Evolutionary conservation across 2,888 invertebrate species (phyloP), one percentile per base, ranked within the genome.

Genomic region (Drosophila prolongata): DNA sequence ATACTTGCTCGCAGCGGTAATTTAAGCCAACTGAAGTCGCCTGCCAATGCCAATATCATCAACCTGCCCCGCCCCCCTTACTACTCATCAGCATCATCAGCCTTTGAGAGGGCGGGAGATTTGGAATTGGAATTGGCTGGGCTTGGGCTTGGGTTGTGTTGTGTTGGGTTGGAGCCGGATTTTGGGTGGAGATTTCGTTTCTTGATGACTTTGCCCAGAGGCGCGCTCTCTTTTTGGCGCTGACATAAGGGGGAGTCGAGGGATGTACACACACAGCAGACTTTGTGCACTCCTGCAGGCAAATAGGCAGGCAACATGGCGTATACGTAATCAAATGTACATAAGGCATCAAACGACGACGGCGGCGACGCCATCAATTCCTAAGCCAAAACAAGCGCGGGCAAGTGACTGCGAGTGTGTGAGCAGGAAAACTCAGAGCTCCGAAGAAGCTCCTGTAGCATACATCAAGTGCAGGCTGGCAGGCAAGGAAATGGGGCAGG

Each of bases 261-360:
- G 8, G 30, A 27, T n/a, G n/a, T 27, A 16, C 24, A 54, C 16
- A 35, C 35, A 40, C 30, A 11, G 16, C 14, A 11, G 54, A 40
- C 55, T 44, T 56, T 49, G 54, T 61, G 66, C 64, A 71, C 60
- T 54, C 57, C 54, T 57, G 50, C 64, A 53, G 71, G 71, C 71
- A 76, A 76, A 75, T 65, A 65, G 54, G 40, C 70, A 57, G 73
- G 59, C 79, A 73, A 69, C 84, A 76, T 69, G 66, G 78, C 85
- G 85, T 83, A 79, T 83, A 83, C 87, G 81, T 85, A 87, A 87
- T 87, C 78, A 85, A 88, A 85, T 89, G 83, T 81, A 77, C 77
- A 86, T 77, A 76, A 80, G 77, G 67, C 86, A 78, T 77, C 76
- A 76, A 78, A 75, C 74, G 72, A 57, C 70, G 78, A 75, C 74